These are phyloP conservation scores for Hesperophylax magnus DNA, from an alignment of 1,140 invertebrate genomes.

Conservation along the genomic window DNA sequence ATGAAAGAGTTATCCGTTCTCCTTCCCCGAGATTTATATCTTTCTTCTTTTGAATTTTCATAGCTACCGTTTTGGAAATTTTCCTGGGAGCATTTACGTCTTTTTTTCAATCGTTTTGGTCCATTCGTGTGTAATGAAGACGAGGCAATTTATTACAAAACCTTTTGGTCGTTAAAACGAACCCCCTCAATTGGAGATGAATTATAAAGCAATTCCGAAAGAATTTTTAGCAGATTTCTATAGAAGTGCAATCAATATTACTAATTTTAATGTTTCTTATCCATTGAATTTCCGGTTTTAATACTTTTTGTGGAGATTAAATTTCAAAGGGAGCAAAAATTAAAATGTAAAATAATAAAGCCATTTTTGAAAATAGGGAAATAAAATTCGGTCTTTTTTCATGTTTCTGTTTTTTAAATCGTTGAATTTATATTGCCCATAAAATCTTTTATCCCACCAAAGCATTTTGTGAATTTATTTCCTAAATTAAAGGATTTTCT, in stretches of 20 bases:
- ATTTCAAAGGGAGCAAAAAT: no score
- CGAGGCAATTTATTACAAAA: background rate
- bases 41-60: conserved; percentile 31
- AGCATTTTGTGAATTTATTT: no score
- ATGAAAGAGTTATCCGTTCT: conserved; percentile 33
- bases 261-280: conserved; percentile 1
- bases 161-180: conserved; percentile 9
- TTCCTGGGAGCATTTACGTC: background rate
- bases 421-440: no score
- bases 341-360: no score
- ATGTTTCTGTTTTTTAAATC: no score
- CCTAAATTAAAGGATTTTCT: no score
- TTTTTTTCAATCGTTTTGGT: background rate
- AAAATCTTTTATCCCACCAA: no score
- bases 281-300: background rate
- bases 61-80: background rate
- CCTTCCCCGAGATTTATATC: conserved; percentile 26
- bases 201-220: background rate
- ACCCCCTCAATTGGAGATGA: background rate
- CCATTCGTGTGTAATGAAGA: conserved; percentile 36
- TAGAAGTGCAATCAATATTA: conserved; percentile 9
- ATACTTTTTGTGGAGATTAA: no score
- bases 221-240: background rate
- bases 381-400: no score
- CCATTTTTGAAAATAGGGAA: no score